Evolutionary conservation across 2,888 invertebrate species (phyloP), one percentile per base, ranked within the genome.

Genomic region (Drosophila falleni): DNA sequence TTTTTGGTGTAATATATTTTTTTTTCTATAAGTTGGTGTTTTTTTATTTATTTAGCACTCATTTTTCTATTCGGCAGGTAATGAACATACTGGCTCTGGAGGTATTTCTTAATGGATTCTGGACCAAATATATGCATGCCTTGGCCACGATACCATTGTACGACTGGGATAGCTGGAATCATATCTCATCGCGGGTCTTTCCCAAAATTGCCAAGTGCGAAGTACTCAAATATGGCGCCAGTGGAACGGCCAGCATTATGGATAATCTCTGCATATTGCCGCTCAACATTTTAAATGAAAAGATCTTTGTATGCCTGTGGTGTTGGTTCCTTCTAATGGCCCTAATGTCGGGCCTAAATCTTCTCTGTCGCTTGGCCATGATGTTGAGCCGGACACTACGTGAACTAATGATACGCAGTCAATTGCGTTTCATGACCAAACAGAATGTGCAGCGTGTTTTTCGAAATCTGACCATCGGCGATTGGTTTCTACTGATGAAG

Each of bases 191-290:
- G 10, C 84, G 79, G 3, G 89, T 92, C n/a, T 92, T 93, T 42
- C 92, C 92, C 3, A 92, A 96, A 95, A 95, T 97, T 56, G 97
- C 97, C 23, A 98, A 98, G 92, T 98, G 98, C 92, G 95, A 95
- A 59, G 97, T 98, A 93, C 95, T 96, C 93, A 97, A 97, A 90
- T 97, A 95, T 92, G 98, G 98, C 92, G 95, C 96, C 2, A 96
- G 97, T 1, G 98, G 97, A 0, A 94, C 96, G 5, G 95, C 96
- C 50, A 96, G 96, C 92, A 95, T 95, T 72, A 95, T 96, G 93
- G 97, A 98, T 90, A 97, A 84, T 11, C 93, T 97, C 0, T 97
- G 97, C 84, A 94, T 97, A 29, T 92, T 97, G 9, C 95, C 97
- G 0, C 87, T 97, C 15, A 97, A 97, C 86, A 95, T 96, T 77